These are phyloP conservation scores for Gymnoscelis rufifasciata DNA, from an alignment of 2,888 invertebrate genomes.

Conservation along the genomic window DNA sequence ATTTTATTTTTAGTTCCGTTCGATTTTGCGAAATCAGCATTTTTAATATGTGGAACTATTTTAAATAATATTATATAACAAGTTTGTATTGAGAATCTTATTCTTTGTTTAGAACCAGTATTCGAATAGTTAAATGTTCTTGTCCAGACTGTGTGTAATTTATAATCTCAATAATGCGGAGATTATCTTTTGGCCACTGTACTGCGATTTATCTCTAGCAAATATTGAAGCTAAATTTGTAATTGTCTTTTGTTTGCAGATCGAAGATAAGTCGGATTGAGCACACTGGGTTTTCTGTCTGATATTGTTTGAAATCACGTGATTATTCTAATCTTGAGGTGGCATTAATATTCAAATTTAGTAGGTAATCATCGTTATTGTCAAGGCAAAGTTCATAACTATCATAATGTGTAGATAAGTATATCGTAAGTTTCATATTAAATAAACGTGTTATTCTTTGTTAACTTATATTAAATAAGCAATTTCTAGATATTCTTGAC, in stretches of 20 bases:
- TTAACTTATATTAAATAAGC: no score
- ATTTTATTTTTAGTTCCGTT: not conserved
- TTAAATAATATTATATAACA: not conserved
- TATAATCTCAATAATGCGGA: conserved; percentile 38
- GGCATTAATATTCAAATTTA: conserved; percentile 11
- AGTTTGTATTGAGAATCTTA: conserved; percentile 1
- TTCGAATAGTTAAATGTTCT: conserved; percentile 21
- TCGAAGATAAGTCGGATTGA: conserved; percentile 56
- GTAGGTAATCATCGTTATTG: not conserved
- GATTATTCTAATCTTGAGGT: conserved; percentile 8
- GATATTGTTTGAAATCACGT: conserved; percentile 10
- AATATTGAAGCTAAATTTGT: conserved; percentile 68
- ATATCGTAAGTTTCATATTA: not conserved
- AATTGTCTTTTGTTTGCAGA: conserved; percentile 63
- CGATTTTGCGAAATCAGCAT: not conserved
- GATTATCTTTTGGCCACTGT: conserved; percentile 55
- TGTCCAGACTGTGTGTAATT: conserved; percentile 29
- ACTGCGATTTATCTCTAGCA: conserved; percentile 62
- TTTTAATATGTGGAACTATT: not conserved
- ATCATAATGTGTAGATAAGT: not conserved
- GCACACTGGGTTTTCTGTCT: conserved; percentile 40
- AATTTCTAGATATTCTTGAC: no score
- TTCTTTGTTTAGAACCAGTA: conserved; percentile 17
- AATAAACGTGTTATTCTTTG: no score
- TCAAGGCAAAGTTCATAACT: conserved; percentile 3